These are phyloP conservation scores for Achlya flavicornis DNA, from an alignment of 2,888 invertebrate species.

Conservation along the genomic window DNA sequence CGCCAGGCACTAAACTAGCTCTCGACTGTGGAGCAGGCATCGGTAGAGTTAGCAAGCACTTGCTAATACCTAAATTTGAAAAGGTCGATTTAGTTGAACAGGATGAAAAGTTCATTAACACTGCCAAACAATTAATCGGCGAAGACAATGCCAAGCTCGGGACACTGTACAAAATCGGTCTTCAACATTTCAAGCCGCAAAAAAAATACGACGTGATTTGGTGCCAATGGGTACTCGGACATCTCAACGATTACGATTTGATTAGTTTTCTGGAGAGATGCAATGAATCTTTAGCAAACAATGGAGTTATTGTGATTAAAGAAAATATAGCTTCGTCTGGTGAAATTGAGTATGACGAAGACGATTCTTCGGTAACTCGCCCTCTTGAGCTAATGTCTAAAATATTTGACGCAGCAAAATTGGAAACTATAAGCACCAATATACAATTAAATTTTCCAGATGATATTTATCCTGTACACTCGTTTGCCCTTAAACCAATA, in stretches of 20 bases:
- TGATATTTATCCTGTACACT: slow-evolving; percentile 93
- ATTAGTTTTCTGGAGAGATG: slow-evolving; percentile 88
- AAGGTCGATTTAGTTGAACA: slow-evolving; percentile 96
- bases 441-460: slow-evolving; percentile 93
- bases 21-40: slow-evolving; percentile 99
- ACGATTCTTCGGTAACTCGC: slow-evolving; percentile 95
- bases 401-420: slow-evolving; percentile 88
- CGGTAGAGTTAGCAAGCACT: slow-evolving; percentile 94
- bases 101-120: slow-evolving; percentile 91
- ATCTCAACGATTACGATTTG: slow-evolving; percentile 93
- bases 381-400: slow-evolving; percentile 85
- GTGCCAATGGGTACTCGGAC: slow-evolving; percentile 98
- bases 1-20: slow-evolving; percentile 86
- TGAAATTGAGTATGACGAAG: slow-evolving; percentile 88
- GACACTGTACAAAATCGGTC: slow-evolving; percentile 86
- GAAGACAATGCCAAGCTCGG: slow-evolving; percentile 84
- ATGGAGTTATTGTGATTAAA: slow-evolving; percentile 67
- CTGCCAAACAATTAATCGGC: slow-evolving; percentile 83
- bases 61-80: slow-evolving; percentile 91
- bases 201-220: slow-evolving; percentile 95
- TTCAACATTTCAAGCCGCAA: slow-evolving; percentile 93
- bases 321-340: slow-evolving; percentile 90
- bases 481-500: slow-evolving; percentile 89
- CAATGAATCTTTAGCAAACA: slow-evolving; percentile 64
- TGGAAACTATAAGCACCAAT: slow-evolving; percentile 86